These are phyloP conservation scores for Dendronephthya gigantea DNA, from an alignment of 64 coral and sea anemone genomes.

Conservation along the genomic window DNA sequence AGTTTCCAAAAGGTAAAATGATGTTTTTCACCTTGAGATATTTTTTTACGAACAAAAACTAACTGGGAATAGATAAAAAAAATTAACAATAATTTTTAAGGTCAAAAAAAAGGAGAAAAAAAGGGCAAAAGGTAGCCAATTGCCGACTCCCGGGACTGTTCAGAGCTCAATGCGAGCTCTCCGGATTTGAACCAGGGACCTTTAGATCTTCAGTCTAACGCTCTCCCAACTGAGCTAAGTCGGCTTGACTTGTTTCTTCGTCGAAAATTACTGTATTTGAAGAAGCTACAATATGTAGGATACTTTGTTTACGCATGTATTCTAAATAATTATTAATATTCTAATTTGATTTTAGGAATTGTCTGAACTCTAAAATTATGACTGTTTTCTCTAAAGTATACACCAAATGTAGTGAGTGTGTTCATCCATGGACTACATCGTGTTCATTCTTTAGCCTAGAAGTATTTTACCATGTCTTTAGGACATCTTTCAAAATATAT, in stretches of 20 bases:
- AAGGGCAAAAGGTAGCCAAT: background rate
- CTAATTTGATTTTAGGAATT: background rate
- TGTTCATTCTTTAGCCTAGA: background rate
- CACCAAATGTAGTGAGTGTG: background rate
- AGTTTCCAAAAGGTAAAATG: too few relatives aligned
- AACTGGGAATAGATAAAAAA: too few relatives aligned
- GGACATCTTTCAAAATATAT: background rate
- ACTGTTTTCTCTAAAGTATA: background rate
- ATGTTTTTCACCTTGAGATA: background rate
- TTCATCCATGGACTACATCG: background rate
- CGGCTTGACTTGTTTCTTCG: background rate
- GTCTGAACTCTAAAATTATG: background rate
- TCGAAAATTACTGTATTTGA: background rate
- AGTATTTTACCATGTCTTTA: background rate
- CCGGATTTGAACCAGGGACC: constrained; percentile 23
- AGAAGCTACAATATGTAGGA: background rate
- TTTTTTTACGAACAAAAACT: too few relatives aligned
- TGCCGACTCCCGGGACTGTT: constrained; percentile 20
- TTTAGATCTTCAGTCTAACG: constrained; percentile 26
- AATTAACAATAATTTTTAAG: too few relatives aligned
- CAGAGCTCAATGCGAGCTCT: constrained; percentile 22
- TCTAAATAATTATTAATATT: background rate
- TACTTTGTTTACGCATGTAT: background rate
- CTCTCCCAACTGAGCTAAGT: constrained; percentile 26
- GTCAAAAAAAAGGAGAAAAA: background rate